Evolutionary conservation across 2,797 vertebrate species (phyloP).

Genomic region (Coregonus sp.): DNA sequence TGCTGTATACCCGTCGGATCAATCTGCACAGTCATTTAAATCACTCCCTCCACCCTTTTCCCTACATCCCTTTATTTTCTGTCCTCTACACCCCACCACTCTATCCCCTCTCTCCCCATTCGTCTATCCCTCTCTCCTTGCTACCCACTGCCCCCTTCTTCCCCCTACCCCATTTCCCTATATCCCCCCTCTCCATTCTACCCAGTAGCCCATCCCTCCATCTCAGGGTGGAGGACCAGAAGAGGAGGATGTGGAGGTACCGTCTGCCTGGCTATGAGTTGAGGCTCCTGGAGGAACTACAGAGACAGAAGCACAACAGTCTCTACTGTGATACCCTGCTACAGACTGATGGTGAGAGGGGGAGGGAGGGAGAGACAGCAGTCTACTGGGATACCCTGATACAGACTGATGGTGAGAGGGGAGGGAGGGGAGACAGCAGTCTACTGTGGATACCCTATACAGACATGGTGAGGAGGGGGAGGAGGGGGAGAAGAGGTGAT

Average conservation of each 20-base stretch:
- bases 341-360: neutral
- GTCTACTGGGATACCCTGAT: slow-evolving; percentile 30
- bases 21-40: neutral
- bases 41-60: neutral
- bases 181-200: neutral
- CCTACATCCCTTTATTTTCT: neutral
- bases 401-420: neutral
- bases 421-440: slow-evolving; percentile 29
- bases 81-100: neutral
- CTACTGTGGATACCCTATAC: too few species aligned
- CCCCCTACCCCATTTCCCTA: neutral
- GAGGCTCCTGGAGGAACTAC: slow-evolving; percentile 69
- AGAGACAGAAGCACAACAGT: slow-evolving; percentile 68
- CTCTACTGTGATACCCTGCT: slow-evolving; percentile 75
- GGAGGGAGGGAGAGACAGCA: slow-evolving; percentile 42
- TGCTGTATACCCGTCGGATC: too few species aligned
- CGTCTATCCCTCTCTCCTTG: too few species aligned
- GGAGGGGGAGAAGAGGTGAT: too few species aligned
- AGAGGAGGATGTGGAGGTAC: slow-evolving; percentile 65
- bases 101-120: neutral
- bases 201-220: neutral
- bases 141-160: neutral
- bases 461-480: too few species aligned
- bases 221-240: slow-evolving; percentile 10
- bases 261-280: slow-evolving; percentile 57